Base-by-base conservation (phyloP, 2,797 vertebrate species). In the Muscicapa striata region DNA sequence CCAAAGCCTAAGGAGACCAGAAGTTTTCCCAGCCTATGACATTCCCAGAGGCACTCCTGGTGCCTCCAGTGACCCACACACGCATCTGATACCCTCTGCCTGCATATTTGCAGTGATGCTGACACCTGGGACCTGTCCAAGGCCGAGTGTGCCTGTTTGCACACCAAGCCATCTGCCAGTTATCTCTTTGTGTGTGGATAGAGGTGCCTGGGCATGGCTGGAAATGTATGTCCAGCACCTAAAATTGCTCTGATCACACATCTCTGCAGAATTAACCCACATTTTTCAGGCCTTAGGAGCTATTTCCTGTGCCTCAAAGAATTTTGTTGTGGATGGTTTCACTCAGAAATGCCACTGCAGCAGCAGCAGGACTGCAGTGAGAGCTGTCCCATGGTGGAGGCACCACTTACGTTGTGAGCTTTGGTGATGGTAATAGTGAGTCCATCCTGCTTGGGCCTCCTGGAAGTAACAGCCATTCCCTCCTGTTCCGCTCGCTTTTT, bases 381-480 rank as follows among this genome's bases (percentile, higher is more conserved):
- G 66, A 81, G 29, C 64, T 61, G 72, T 32, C 55, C 43, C 0
- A 0, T n/a, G 41, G 61, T 27, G 34, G 17, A 69, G 36, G 38
- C 16, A 72, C 34, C 58, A 97, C 99, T 99, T 98, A 99, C 99
- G 0, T 97, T 98, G 26, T 98, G 98, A 88, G 98, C 98, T 93
- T 99, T 99, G 97, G 98, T 99, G 97, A 99, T 98, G n/a, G 99
- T 99, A 96, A 99, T 98, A 18, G 98, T 99, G 51, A 99, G 98
- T 90, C 99, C 98, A 15, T 99, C 98, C 6, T 98, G 97, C 96
- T 97, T 99, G 86, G 98, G 98, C 90, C 97, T 98, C 68, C 97
- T 98, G 58, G 98, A 97, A 86, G 98, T 98, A 93, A 98, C 97
- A 23, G 98, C 98, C 98, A 99, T 99, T 84, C 98, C 98, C 85